A percentile compares a stretch with the other conserved stretches of the same genome.
phyloP scores from a whole-genome alignment of 2,888 invertebrate species.

The Eilema depressum region DNA sequence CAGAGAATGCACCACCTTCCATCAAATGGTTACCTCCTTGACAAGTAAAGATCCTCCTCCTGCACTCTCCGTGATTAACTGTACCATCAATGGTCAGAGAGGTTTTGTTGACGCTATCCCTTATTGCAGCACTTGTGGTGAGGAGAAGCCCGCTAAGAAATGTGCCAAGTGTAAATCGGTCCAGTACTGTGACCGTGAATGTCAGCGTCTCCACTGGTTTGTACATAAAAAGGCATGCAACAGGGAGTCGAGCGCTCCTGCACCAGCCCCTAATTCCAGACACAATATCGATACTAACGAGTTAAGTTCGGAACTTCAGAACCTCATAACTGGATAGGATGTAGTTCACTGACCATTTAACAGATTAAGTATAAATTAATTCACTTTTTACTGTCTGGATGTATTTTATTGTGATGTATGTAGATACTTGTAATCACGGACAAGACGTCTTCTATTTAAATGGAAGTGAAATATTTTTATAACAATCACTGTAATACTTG shows the following conservation, averaged over 20 bases:
- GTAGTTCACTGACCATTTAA: slow-evolving; percentile 21
- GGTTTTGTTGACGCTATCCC: slow-evolving; percentile 91
- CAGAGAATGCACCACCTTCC: slow-evolving; percentile 95
- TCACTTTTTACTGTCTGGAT: slow-evolving; percentile 46
- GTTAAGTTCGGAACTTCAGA: slow-evolving; percentile 83
- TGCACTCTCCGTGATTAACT: slow-evolving; percentile 90
- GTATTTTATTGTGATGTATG: slow-evolving; percentile 49
- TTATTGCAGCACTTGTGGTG: slow-evolving; percentile 94
- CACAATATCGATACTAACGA: slow-evolving; percentile 78
- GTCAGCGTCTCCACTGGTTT: slow-evolving; percentile 97
- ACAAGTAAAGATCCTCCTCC: slow-evolving; percentile 91
- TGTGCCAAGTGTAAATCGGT: slow-evolving; percentile 98
- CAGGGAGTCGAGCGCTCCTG: slow-evolving; percentile 84
- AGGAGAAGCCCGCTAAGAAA: slow-evolving; percentile 95
- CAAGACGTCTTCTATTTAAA: slow-evolving; percentile 33
- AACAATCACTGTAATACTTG: slow-evolving; percentile 40
- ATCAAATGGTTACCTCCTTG: slow-evolving; percentile 93
- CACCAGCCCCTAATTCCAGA: slow-evolving; percentile 60
- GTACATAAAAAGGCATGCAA: slow-evolving; percentile 95
- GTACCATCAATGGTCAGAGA: slow-evolving; percentile 95
- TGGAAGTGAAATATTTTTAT: slow-evolving; percentile 46
- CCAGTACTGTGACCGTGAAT: slow-evolving; percentile 97
- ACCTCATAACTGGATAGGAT: slow-evolving; percentile 77
- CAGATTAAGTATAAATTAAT: slow-evolving; percentile 43
- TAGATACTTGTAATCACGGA: slow-evolving; percentile 42